Base-by-base conservation (phyloP, 2,797 vertebrate species). In the Oryzias sinensis region DNA sequence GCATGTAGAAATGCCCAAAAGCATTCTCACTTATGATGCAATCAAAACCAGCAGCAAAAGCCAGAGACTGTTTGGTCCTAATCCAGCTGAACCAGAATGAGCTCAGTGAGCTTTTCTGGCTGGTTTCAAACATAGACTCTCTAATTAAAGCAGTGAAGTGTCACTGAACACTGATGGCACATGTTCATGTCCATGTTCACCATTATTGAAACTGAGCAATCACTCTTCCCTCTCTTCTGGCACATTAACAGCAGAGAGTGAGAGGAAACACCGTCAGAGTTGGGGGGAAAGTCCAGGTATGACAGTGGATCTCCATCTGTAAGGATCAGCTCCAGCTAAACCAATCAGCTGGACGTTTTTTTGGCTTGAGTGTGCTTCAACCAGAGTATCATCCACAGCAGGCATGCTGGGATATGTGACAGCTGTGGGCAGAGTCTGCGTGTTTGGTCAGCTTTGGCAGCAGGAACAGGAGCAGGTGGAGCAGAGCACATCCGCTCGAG, bases 401-500 rank as follows among this genome's bases (percentile, higher is more conserved):
- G 76, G 79, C 83, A 79, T 76, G 67, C 70, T 53, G 62, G 70
- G 72, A 74, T 82, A 72, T 68, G 72, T 66, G 80, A 87, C 91
- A 91, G 87, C 90, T 91, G 90, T 74, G 64, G 56, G 63, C 74
- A 74, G 62, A 56, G 57, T 67, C 83, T 14, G 68, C 71, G 81
- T 80, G 70, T 72, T 84, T 59, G 70, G 65, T 63, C 58, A 62
- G 69, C 81, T 77, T 87, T 87, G 83, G 85, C 88, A 86, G 80
- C 60, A 70, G 68, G 47, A 65, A 71, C 65, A 80, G 51, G 70
- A 83, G 83, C 86, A 90, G 87, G 85, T 88, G 88, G 85, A 81
- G 65, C 60, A 6, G 65, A 57, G 70, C 62, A 74, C 80, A 82
- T 86, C 80, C 69, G 67, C 76, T 74, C 69, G 74, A 70, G 56